phyloP scores from a whole-genome alignment of 1,140 invertebrate species.

The Metaphire vulgaris region DNA sequence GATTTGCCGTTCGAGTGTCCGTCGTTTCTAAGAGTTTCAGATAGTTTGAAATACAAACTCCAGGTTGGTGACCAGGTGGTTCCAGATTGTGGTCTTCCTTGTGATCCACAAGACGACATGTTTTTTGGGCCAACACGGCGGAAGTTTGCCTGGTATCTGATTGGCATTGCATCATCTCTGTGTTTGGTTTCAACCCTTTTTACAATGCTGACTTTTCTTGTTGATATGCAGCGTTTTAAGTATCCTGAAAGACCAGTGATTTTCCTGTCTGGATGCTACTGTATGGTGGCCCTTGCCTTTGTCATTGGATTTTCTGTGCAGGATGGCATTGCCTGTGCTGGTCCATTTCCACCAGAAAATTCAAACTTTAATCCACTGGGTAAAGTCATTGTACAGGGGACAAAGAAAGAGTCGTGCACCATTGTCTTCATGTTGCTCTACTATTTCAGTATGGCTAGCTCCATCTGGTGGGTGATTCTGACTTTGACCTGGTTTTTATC shows the following conservation, averaged over 20 bases:
- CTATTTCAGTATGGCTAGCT: slow-evolving; percentile 98
- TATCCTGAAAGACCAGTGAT: slow-evolving; percentile 98
- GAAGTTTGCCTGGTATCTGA: slow-evolving; percentile 78
- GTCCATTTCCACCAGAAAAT: slow-evolving; percentile 67
- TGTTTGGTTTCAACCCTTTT: slow-evolving; percentile 75
- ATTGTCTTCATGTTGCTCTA: slow-evolving; percentile 95
- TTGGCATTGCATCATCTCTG: slow-evolving; percentile 84
- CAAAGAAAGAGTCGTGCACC: slow-evolving; percentile 82
- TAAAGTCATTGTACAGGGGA: slow-evolving; percentile 71
- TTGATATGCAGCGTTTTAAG: slow-evolving; percentile 74
- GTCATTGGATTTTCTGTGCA: slow-evolving; percentile 73
- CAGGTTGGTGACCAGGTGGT: slow-evolving; percentile 45
- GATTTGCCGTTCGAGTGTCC: slow-evolving; percentile 64
- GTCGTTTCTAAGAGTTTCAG: no score
- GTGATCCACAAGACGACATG: slow-evolving; percentile 60
- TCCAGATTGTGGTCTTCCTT: slow-evolving; percentile 82
- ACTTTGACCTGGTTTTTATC: slow-evolving; percentile 97
- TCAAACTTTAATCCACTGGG: no score
- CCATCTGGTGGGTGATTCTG: slow-evolving; percentile 91
- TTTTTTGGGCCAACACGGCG: slow-evolving; percentile 69
- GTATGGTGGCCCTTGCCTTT: slow-evolving; percentile 87
- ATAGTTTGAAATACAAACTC: slow-evolving; percentile 68
- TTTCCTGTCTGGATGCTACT: slow-evolving; percentile 91
- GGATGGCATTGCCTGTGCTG: slow-evolving; percentile 78
- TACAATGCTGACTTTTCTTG: slow-evolving; percentile 53